These are phyloP conservation scores for Lypha dubia DNA, from an alignment of 2,888 invertebrate genomes.

Conservation along the genomic window DNA sequence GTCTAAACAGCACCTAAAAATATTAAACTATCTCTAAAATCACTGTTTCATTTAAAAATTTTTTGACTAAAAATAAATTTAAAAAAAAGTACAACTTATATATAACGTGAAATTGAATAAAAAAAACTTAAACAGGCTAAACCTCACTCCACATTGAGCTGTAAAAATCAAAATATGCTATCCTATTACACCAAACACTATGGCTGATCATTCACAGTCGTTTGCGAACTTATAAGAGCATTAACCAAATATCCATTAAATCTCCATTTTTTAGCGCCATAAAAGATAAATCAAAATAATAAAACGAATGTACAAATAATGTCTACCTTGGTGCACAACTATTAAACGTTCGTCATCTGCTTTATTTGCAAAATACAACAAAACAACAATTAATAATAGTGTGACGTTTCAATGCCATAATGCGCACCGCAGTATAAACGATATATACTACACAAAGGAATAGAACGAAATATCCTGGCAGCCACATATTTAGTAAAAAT, in stretches of 20 bases:
- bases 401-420: constrained; percentile 61
- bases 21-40: too few species aligned
- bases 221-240: constrained; percentile 47
- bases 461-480: constrained; percentile 26
- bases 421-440: not conserved
- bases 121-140: not conserved
- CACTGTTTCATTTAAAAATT: too few species aligned
- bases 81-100: too few species aligned
- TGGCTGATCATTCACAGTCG: not conserved
- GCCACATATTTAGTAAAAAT: constrained; percentile 56
- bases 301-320: not conserved
- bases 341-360: constrained; percentile 67
- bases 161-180: constrained; percentile 22
- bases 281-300: not conserved
- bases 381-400: constrained; percentile 38
- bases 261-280: constrained; percentile 50
- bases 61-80: too few species aligned
- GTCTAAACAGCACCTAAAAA: too few species aligned
- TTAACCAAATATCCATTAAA: constrained; percentile 46
- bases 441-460: constrained; percentile 11
- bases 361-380: constrained; percentile 34
- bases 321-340: constrained; percentile 1
- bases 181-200: constrained; percentile 16
- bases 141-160: constrained; percentile 8
- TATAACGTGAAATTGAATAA: not conserved